Evolutionary conservation across 2,888 invertebrate genomes (phyloP).

Genomic region (Epirrhoe tristata): DNA sequence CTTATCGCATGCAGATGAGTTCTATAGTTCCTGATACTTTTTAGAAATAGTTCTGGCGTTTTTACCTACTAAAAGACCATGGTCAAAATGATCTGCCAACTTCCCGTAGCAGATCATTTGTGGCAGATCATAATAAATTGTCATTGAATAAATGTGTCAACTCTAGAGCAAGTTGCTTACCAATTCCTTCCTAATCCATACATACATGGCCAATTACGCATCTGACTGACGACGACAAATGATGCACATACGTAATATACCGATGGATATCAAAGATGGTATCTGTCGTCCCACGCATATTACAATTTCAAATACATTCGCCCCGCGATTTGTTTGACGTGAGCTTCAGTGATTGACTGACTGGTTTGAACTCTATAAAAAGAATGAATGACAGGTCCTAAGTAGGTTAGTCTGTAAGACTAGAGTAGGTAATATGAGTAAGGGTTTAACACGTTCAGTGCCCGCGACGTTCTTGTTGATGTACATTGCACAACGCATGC

Average conservation of each 20-base stretch:
- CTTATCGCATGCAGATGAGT: no score
- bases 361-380: constrained; percentile 24
- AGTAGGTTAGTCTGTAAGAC: background rate
- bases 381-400: constrained; percentile 1
- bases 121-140: no score
- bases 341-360: constrained; percentile 38
- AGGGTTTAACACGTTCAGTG: no score
- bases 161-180: background rate
- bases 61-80: no score
- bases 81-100: no score
- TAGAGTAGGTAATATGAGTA: background rate
- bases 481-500: no score
- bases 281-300: constrained; percentile 57
- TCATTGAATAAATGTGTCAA: background rate
- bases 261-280: constrained; percentile 46
- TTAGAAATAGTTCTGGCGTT: no score
- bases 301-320: constrained; percentile 56
- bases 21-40: no score
- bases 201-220: constrained; percentile 25
- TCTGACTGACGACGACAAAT: constrained; percentile 32
- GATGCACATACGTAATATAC: constrained; percentile 37
- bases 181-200: constrained; percentile 31
- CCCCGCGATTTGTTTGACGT: constrained; percentile 38
- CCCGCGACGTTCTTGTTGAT: no score
- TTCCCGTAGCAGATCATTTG: no score